These are phyloP conservation scores for Trinectes maculatus DNA, from an alignment of 2,113 vertebrate genomes.

Conservation along the genomic window DNA sequence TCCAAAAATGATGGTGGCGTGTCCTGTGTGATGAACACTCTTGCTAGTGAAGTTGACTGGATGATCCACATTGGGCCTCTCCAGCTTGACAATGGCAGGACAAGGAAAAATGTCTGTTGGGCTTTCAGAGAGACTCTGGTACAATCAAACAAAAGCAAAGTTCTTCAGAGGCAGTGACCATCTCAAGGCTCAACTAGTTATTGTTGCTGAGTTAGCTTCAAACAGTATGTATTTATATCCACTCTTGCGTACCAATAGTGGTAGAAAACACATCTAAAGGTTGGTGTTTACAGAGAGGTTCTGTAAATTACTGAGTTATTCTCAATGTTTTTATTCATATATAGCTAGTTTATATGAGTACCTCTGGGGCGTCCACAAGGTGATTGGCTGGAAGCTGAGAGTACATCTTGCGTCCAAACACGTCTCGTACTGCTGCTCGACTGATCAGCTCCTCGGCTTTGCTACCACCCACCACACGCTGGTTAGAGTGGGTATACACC, in stretches of 20 bases:
- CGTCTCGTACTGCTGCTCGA: conserved; percentile 86
- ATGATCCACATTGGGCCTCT: conserved; percentile 62
- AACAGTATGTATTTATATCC: no score
- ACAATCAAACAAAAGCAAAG: conserved; percentile 1
- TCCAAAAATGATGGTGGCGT: conserved; percentile 85
- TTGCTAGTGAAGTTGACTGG: conserved; percentile 83
- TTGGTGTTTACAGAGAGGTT: no score
- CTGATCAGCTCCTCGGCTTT: conserved; percentile 92
- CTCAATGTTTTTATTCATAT: no score
- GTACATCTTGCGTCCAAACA: conserved; percentile 90
- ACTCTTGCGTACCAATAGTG: no score
- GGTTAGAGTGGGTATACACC: conserved; percentile 93
- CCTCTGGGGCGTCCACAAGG: conserved; percentile 82
- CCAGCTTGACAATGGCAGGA: neutral
- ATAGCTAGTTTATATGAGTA: no score
- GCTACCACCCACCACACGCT: conserved; percentile 93
- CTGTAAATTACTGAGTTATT: no score
- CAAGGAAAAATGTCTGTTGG: conserved; percentile 9
- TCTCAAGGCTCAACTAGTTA: neutral
- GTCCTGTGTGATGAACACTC: conserved; percentile 71
- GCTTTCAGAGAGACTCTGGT: conserved; percentile 60
- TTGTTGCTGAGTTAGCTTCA: neutral
- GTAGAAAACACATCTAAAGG: no score
- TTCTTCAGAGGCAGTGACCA: neutral
- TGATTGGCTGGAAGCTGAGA: conserved; percentile 94